Percentiles rank a stretch among this genome's conserved stretches.
phyloP scores from a whole-genome alignment of 2,888 invertebrate genomes.

The Podotricha telesiphe region DNA sequence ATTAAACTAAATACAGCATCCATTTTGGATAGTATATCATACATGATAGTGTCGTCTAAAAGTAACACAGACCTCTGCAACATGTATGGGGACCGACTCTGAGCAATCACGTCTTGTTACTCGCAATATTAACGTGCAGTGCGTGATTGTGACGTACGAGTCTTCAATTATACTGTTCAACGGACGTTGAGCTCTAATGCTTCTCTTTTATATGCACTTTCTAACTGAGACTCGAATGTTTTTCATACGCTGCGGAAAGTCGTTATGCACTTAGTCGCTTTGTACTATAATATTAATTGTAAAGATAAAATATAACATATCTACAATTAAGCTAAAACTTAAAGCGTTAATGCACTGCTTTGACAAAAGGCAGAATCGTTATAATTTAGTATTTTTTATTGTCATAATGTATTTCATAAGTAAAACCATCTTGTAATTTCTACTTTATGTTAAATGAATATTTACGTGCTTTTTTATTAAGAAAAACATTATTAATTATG shows the following conservation, averaged over 20 bases:
- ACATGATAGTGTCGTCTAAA: background rate
- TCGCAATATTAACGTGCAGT: slow-evolving; percentile 27
- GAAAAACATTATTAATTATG: background rate
- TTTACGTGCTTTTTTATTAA: background rate
- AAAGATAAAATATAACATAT: slow-evolving; percentile 5
- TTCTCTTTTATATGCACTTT: slow-evolving; percentile 41
- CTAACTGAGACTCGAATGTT: slow-evolving; percentile 34
- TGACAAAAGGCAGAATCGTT: background rate
- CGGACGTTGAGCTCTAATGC: slow-evolving; percentile 46
- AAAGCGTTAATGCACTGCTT: slow-evolving; percentile 15
- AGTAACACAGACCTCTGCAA: slow-evolving; percentile 21
- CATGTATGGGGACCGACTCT: slow-evolving; percentile 2
- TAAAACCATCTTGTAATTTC: background rate
- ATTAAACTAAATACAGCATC: background rate
- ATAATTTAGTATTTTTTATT: background rate
- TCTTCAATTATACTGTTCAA: slow-evolving; percentile 48
- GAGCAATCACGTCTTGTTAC: slow-evolving; percentile 30
- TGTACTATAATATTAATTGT: slow-evolving; percentile 18
- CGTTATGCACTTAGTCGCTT: slow-evolving; percentile 30
- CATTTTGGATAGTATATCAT: background rate
- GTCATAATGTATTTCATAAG: background rate
- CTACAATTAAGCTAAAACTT: background rate
- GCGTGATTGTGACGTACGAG: slow-evolving; percentile 41
- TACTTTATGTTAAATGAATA: background rate
- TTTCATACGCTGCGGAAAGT: slow-evolving; percentile 33